These are phyloP conservation scores for Pogonognathellus flavescens DNA, from an alignment of 1,140 invertebrate species.

Conservation along the genomic window DNA sequence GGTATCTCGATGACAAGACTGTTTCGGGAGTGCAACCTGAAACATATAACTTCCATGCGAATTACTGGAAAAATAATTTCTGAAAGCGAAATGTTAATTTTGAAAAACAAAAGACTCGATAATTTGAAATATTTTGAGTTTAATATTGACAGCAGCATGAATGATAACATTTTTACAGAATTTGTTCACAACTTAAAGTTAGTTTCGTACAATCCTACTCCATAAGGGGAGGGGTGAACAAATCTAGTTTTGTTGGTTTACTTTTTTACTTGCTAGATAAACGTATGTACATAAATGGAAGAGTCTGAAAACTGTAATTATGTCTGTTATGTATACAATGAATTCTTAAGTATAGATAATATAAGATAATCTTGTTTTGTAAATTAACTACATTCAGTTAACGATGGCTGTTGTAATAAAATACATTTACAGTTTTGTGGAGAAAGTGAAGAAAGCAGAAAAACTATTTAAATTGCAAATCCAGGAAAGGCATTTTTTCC, in stretches of 20 bases:
- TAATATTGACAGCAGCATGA: neutral
- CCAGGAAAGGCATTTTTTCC: neutral
- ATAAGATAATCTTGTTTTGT: no score
- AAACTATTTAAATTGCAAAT: neutral
- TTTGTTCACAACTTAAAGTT: constrained; percentile 8
- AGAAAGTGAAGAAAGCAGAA: no score
- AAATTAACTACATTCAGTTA: no score
- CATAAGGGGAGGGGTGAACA: no score
- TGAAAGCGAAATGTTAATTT: constrained; percentile 30
- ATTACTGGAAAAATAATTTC: neutral
- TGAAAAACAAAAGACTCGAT: constrained; percentile 1
- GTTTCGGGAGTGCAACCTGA: neutral
- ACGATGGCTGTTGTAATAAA: no score
- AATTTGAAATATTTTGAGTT: constrained; percentile 23
- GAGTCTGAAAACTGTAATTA: no score
- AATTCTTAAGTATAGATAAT: no score
- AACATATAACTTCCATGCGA: neutral
- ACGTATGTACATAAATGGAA: neutral
- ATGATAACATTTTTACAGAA: constrained; percentile 19
- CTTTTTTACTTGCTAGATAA: neutral
- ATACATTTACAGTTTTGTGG: no score
- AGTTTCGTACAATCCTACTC: no score
- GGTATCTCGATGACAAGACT: constrained; percentile 1
- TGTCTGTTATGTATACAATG: no score
- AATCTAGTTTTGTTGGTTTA: neutral